Percentiles rank a stretch among this genome's conserved stretches.
Evolutionary conservation across 2,888 invertebrate genomes (phyloP).

Genomic region (Pimpla rufipes): DNA sequence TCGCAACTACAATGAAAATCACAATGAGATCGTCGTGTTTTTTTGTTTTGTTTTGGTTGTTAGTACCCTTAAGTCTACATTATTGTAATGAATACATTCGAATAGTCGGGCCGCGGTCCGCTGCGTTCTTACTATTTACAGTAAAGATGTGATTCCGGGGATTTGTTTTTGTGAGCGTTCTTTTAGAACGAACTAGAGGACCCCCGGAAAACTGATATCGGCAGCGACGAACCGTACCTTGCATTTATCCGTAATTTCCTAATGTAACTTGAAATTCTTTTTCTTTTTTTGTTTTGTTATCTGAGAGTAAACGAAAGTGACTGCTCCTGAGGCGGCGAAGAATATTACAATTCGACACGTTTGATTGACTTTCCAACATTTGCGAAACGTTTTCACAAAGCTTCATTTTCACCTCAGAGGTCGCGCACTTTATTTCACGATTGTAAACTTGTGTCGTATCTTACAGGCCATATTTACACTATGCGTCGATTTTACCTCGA

Average conservation of each 20-base stretch:
- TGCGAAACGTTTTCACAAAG: conserved; percentile 11
- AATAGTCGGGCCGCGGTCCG: conserved; percentile 75
- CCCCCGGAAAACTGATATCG: conserved; percentile 19
- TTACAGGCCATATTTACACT: conserved; percentile 62
- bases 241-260: conserved; percentile 30
- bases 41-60: conserved; percentile 64
- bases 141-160: conserved; percentile 67
- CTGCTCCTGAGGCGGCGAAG: conserved; percentile 10
- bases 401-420: not conserved
- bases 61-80: conserved; percentile 75
- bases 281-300: not conserved
- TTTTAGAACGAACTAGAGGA: conserved; percentile 22
- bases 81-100: conserved; percentile 72
- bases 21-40: conserved; percentile 79
- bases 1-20: conserved; percentile 77
- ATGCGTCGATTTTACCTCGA: conserved; percentile 21
- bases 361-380: conserved; percentile 6
- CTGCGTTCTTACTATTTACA: conserved; percentile 75
- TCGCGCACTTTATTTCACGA: not conserved
- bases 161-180: not conserved
- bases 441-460: conserved; percentile 32
- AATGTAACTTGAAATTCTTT: conserved; percentile 35
- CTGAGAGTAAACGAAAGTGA: conserved; percentile 17
- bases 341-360: not conserved
- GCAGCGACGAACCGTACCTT: conserved; percentile 36